These are phyloP conservation scores for Brevimyrus niger DNA, from an alignment of 2,113 vertebrate genomes.

Conservation along the genomic window DNA sequence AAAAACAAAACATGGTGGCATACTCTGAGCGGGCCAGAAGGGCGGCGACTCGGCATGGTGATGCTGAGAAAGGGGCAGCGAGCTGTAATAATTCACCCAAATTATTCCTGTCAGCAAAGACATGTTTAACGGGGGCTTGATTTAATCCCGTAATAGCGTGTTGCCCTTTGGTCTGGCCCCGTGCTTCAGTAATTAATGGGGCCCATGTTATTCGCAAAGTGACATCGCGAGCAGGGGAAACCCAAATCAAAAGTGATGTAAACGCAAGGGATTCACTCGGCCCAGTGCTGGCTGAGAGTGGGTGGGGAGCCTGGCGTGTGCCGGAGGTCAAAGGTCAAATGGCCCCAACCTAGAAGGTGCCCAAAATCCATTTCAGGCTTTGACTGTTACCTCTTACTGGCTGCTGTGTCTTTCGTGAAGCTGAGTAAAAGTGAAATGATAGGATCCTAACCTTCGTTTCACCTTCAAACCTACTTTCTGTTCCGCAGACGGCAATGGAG, in stretches of 20 bases:
- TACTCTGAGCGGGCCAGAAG: neutral
- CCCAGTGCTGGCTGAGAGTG: neutral
- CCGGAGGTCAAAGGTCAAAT: neutral
- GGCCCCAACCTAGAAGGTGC: neutral
- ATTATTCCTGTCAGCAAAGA: constrained; percentile 65
- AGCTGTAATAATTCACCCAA: constrained; percentile 64
- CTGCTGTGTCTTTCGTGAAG: neutral
- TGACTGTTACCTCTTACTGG: neutral
- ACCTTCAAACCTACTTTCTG: constrained; percentile 17
- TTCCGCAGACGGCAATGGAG: constrained; percentile 7
- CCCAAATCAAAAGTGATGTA: constrained; percentile 57
- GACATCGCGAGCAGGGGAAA: constrained; percentile 50
- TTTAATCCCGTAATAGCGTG: constrained; percentile 65
- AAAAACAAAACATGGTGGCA: neutral
- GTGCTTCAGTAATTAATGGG: constrained; percentile 62
- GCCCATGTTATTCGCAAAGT: constrained; percentile 54
- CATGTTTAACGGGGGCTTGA: constrained; percentile 58
- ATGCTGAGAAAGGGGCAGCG: constrained; percentile 33
- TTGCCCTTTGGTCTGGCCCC: constrained; percentile 58
- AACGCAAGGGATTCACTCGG: constrained; percentile 35
- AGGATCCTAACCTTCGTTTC: neutral
- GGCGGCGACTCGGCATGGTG: constrained; percentile 26
- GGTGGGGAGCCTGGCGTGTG: constrained; percentile 1
- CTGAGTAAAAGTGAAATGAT: neutral
- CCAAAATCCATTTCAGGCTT: neutral